Percentiles rank a stretch among this genome's conserved stretches.
Conservation (phyloP, 2,888 invertebrate genomes). For the Amphipyra berbera region DNA sequence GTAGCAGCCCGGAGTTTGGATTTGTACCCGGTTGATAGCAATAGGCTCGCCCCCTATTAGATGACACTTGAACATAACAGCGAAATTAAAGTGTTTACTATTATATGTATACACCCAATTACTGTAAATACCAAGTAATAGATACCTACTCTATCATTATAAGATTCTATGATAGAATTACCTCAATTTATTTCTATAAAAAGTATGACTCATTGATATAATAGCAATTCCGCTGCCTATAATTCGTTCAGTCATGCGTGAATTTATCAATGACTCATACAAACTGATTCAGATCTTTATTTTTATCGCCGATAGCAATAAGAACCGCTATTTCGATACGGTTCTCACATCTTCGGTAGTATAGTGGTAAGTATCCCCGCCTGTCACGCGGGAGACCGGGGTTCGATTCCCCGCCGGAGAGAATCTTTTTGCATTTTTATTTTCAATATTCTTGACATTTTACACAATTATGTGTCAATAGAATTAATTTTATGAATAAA, state of each 20-base stretch:
- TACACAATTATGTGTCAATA: accelerated
- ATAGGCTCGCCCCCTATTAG: too few species aligned
- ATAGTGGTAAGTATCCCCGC: slow-evolving; percentile 90
- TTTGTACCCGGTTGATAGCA: too few species aligned
- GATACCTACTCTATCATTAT: too few species aligned
- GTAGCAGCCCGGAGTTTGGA: too few species aligned
- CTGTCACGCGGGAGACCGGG: slow-evolving; percentile 91
- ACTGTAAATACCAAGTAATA: too few species aligned
- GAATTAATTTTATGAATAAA: not conserved
- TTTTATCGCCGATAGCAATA: not conserved
- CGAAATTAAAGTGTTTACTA: too few species aligned
- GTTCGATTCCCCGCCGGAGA: slow-evolving; percentile 90
- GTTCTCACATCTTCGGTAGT: slow-evolving; percentile 83
- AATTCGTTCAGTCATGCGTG: slow-evolving; percentile 11
- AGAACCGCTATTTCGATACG: slow-evolving; percentile 2
- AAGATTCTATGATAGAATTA: not conserved
- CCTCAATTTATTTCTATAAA: slow-evolving; percentile 19
- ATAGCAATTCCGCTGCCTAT: slow-evolving; percentile 10
- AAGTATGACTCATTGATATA: slow-evolving; percentile 26
- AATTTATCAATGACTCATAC: slow-evolving; percentile 37
- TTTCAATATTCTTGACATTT: not conserved
- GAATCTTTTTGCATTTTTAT: slow-evolving; percentile 62
- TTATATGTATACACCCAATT: too few species aligned
- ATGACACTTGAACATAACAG: too few species aligned
- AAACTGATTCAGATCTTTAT: not conserved